These are phyloP conservation scores for Callyntrura sp. DNA, from an alignment of 2,888 invertebrate species.

Conservation along the genomic window DNA sequence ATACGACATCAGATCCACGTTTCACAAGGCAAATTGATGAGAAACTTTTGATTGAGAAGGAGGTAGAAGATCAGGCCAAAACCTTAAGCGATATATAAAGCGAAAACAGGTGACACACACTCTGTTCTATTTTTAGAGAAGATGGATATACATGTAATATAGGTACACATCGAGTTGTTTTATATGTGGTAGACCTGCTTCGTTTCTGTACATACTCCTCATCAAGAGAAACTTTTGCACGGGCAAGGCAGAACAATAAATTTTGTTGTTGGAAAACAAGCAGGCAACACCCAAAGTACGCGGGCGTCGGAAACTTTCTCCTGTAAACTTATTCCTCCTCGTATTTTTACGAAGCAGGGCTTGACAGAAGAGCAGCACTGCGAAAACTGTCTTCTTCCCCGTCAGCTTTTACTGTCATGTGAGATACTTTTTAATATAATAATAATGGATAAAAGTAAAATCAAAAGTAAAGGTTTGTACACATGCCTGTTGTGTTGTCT, in stretches of 20 bases:
- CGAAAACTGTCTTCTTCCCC: neutral
- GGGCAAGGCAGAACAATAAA: neutral
- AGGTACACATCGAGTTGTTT: too few relatives aligned
- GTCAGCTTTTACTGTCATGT: neutral
- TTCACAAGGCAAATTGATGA: neutral
- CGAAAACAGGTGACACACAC: constrained; percentile 17
- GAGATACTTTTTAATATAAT: neutral
- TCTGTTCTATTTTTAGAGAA: neutral
- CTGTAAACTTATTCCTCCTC: constrained; percentile 16
- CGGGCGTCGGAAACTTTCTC: constrained; percentile 54
- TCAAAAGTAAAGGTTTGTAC: neutral
- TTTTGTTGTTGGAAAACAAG: constrained; percentile 56
- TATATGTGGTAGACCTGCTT: neutral
- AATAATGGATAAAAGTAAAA: neutral
- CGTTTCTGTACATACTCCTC: neutral
- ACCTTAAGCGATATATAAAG: too few relatives aligned
- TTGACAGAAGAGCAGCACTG: neutral
- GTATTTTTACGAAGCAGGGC: constrained; percentile 11
- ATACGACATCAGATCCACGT: constrained; percentile 2
- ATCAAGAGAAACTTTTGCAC: constrained; percentile 43
- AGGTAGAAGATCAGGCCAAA: neutral
- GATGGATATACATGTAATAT: neutral
- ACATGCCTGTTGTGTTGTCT: neutral
- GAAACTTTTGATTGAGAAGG: constrained; percentile 28
- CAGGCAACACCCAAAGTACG: constrained; percentile 23